Evolutionary conservation across 2,797 vertebrate species (phyloP).

Genomic region (Acanthurus leucopareius): DNA sequence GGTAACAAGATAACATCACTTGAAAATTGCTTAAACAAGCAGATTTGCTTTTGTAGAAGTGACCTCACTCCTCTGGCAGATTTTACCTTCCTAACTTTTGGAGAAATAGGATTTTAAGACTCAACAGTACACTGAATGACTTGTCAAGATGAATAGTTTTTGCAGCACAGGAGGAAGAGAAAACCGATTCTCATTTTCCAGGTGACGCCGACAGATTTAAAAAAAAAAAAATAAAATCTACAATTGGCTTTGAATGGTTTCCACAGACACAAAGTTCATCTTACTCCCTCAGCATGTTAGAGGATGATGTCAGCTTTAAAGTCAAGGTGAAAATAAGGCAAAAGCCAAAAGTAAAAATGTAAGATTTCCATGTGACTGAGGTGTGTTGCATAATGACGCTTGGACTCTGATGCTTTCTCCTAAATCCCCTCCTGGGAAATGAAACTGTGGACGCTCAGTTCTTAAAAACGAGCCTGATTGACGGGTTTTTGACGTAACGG

Average conservation of each 20-base stretch:
- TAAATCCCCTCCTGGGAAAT: conserved; percentile 25
- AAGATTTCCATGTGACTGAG: conserved; percentile 44
- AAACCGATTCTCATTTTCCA: conserved; percentile 54
- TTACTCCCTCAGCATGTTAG: conserved; percentile 57
- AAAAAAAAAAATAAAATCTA: conserved; percentile 17
- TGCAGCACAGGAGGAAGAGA: conserved; percentile 53
- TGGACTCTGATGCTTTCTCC: conserved; percentile 43
- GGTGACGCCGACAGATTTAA: conserved; percentile 45
- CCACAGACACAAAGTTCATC: conserved; percentile 62
- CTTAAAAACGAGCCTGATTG: conserved; percentile 51
- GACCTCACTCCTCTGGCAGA: conserved; percentile 24
- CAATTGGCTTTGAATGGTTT: conserved; percentile 57
- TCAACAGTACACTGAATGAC: conserved; percentile 41
- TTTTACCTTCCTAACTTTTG: conserved; percentile 31
- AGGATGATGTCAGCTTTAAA: conserved; percentile 57
- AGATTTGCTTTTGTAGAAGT: conserved; percentile 31
- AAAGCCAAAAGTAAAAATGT: conserved; percentile 44
- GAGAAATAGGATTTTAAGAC: conserved; percentile 45
- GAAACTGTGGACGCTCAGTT: conserved; percentile 38
- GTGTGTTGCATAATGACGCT: conserved; percentile 43
- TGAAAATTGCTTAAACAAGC: conserved; percentile 57
- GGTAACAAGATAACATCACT: conserved; percentile 29
- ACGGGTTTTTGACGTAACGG: conserved; percentile 34
- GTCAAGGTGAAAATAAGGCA: conserved; percentile 45
- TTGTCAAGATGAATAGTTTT: conserved; percentile 55